A percentile compares a stretch with the other conserved stretches of the same genome.
These are phyloP conservation scores for Mactromeris polynyma DNA, from an alignment of 2,888 invertebrate genomes.

Conservation along the genomic window DNA sequence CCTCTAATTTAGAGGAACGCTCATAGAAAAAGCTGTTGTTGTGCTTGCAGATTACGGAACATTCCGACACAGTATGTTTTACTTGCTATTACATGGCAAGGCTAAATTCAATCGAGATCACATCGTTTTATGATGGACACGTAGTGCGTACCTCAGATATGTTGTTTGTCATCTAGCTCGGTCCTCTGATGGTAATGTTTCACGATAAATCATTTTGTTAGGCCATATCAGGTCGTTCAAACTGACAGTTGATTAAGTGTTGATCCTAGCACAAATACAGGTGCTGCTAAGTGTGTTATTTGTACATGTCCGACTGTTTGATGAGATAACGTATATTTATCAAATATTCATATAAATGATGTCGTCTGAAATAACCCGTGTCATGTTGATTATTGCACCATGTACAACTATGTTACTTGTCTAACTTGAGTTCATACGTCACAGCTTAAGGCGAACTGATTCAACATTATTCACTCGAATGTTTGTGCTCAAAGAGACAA, in stretches of 20 bases:
- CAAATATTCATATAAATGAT: conserved; percentile 1
- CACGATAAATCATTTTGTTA: background rate
- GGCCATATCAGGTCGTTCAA: conserved; percentile 3
- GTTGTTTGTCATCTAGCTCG: background rate
- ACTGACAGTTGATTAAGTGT: conserved; percentile 18
- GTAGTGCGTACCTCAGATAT: background rate
- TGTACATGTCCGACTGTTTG: background rate
- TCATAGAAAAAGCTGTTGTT: too few species aligned
- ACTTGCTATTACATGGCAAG: too few species aligned
- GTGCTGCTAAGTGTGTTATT: background rate
- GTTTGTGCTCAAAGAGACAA: background rate
- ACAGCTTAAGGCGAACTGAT: background rate
- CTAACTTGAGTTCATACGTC: background rate
- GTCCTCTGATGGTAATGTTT: background rate
- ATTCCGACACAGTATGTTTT: too few species aligned
- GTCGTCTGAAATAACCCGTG: background rate
- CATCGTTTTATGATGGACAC: background rate
- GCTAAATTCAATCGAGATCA: too few species aligned
- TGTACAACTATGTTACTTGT: background rate
- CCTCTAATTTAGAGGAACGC: too few species aligned
- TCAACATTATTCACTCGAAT: background rate
- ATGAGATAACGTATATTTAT: background rate
- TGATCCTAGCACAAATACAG: conserved; percentile 1
- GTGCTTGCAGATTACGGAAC: too few species aligned
- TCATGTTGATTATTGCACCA: background rate